Conservation (phyloP, 2,113 vertebrate species). For the Mus spicilegus region DNA sequence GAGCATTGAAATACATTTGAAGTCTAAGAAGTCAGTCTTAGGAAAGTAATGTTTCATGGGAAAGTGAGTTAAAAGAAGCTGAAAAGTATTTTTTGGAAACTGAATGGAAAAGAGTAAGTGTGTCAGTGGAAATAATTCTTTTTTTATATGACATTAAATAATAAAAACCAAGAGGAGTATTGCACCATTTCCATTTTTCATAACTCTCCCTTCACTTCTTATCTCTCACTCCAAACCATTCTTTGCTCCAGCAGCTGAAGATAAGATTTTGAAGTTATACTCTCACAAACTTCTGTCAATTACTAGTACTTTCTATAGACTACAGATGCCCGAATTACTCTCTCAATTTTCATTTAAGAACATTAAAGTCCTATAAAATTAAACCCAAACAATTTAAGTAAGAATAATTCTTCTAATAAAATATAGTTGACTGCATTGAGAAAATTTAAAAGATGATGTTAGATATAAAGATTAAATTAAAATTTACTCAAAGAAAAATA, state of each 20-base stretch:
- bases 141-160: neutral
- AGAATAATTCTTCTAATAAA: neutral
- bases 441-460: neutral
- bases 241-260: neutral
- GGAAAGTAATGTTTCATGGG: neutral
- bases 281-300: neutral
- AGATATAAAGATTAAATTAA: neutral
- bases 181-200: neutral
- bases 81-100: neutral
- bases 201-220: neutral
- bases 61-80: neutral
- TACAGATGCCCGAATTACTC: neutral
- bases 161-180: neutral
- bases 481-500: neutral
- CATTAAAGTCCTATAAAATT: neutral
- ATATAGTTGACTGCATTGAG: neutral
- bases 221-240: neutral
- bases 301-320: neutral
- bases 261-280: neutral
- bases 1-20: neutral
- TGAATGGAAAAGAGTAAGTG: neutral
- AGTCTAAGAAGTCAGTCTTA: neutral
- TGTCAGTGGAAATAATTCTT: neutral
- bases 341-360: neutral
- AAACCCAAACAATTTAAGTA: neutral